Percentiles rank a stretch among this genome's conserved stretches.
phyloP scores from a whole-genome alignment of 2,888 invertebrate genomes.

The Pseudococcus longispinus region DNA sequence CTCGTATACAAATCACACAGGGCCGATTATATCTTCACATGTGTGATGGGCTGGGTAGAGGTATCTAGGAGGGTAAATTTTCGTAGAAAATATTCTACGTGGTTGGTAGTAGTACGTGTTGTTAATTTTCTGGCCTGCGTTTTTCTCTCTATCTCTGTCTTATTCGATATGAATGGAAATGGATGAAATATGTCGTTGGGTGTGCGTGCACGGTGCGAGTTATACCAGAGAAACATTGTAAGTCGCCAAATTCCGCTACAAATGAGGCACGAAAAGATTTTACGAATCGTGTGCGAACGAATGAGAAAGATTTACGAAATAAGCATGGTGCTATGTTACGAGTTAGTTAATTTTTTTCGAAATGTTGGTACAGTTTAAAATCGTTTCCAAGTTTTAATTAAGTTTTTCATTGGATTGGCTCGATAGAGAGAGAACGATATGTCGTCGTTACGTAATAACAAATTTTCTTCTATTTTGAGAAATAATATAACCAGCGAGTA shows the following conservation, averaged over 20 bases:
- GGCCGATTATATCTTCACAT: background rate
- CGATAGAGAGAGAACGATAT: background rate
- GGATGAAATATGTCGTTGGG: background rate
- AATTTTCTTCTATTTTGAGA: background rate
- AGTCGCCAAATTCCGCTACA: slow-evolving; percentile 3
- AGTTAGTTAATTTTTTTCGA: background rate
- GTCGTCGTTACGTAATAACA: background rate
- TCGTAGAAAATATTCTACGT: background rate
- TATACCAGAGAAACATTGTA: background rate
- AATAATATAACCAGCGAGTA: background rate
- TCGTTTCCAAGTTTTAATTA: slow-evolving; percentile 20
- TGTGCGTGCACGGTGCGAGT: background rate
- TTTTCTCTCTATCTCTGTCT: background rate
- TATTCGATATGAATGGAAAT: background rate
- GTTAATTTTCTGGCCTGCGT: background rate
- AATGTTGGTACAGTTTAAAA: background rate
- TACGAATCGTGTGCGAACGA: background rate
- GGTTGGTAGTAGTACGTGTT: background rate
- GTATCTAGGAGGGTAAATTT: no score
- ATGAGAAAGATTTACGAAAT: background rate
- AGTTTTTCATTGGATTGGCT: background rate
- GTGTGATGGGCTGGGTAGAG: no score
- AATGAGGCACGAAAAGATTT: slow-evolving; percentile 26
- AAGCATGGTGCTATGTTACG: background rate
- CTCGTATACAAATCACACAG: background rate